Conservation (phyloP, 2,113 vertebrate species). For the Saccopteryx bilineata region DNA sequence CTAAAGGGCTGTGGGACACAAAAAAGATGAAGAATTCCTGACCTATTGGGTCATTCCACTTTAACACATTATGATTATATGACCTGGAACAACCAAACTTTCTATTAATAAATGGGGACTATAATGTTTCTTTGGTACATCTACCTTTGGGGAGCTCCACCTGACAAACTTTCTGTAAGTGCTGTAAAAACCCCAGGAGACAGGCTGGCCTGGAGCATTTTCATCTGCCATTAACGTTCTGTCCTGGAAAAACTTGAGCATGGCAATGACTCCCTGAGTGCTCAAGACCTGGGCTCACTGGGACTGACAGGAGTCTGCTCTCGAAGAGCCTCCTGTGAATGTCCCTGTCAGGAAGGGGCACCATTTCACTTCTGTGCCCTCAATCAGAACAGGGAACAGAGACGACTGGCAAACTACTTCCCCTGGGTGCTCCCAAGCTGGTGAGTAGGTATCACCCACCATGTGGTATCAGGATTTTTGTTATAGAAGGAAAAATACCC, state of each 20-base stretch:
- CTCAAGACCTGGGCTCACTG: background rate
- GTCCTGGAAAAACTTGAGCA: background rate
- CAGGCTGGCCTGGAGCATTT: no score
- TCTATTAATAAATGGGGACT: background rate
- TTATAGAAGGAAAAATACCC: background rate
- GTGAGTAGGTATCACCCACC: no score
- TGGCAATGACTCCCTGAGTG: background rate
- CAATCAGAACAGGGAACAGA: background rate
- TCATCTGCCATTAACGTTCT: no score
- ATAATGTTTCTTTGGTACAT: background rate
- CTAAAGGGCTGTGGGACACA: background rate
- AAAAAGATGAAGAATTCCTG: background rate
- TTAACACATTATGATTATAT: background rate
- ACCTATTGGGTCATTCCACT: background rate
- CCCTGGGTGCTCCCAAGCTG: background rate
- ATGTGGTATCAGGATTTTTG: background rate
- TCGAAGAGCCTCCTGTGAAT: no score
- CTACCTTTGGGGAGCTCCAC: background rate
- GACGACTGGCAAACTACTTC: background rate
- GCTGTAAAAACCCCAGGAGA: background rate
- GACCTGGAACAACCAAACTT: background rate
- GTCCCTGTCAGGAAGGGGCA: background rate
- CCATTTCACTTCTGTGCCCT: background rate
- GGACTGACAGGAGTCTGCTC: background rate
- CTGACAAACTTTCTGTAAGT: accelerated